These are phyloP conservation scores for Hirtodrosophila alboralis DNA, from an alignment of 2,888 invertebrate species.

Conservation along the genomic window DNA sequence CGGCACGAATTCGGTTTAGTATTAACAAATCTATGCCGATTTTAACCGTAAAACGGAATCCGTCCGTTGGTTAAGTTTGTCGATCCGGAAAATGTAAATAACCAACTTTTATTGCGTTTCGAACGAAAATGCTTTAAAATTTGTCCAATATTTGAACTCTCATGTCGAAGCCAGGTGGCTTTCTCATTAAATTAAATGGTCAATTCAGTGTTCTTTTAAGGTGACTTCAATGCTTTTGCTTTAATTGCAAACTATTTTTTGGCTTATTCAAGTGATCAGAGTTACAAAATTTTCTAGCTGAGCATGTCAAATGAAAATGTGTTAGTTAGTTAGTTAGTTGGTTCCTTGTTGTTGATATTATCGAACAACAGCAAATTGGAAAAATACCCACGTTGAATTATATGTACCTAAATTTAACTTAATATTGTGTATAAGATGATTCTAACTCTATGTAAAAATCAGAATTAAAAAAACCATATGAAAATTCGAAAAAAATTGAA, in stretches of 20 bases:
- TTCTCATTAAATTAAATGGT: constrained; percentile 54
- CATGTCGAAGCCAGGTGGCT: constrained; percentile 43
- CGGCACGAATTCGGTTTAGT: too few species aligned
- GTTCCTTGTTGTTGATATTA: constrained; percentile 23
- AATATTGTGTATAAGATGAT: too few species aligned
- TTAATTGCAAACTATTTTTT: constrained; percentile 63
- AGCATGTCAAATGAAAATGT: constrained; percentile 65
- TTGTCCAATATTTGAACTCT: constrained; percentile 47
- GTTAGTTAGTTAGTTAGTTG: constrained; percentile 40
- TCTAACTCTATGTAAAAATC: too few species aligned
- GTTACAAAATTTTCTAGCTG: constrained; percentile 33
- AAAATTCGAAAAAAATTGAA: constrained; percentile 5
- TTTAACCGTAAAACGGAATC: too few species aligned
- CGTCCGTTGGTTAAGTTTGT: too few species aligned
- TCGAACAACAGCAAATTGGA: constrained; percentile 14
- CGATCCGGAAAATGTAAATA: not conserved
- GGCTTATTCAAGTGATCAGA: not conserved
- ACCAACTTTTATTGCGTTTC: too few species aligned
- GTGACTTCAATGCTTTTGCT: constrained; percentile 34
- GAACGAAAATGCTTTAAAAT: not conserved
- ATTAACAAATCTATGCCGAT: too few species aligned
- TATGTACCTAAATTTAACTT: too few species aligned
- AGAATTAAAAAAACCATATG: too few species aligned
- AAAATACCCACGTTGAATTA: constrained; percentile 18
- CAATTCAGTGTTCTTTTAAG: constrained; percentile 1